Percentiles rank a stretch among this genome's conserved stretches.
Conservation (phyloP, 2,113 vertebrate genomes). For the Glaucomys volans region DNA sequence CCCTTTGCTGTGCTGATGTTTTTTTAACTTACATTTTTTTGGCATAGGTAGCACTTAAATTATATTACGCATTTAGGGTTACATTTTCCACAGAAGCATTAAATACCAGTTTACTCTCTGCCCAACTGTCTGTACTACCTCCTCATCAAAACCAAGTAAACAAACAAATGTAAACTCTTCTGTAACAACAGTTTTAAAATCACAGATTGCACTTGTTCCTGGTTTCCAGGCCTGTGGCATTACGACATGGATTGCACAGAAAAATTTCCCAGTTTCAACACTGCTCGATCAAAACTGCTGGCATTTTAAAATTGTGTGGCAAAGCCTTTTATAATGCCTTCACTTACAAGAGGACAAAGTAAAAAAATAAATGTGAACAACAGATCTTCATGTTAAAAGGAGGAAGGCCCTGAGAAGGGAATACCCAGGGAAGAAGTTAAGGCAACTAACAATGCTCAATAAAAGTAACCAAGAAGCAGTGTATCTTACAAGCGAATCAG, state of each 20-base stretch:
- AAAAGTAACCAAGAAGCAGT: constrained; percentile 63
- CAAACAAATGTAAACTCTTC: background rate
- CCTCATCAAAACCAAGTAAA: background rate
- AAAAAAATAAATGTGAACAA: constrained; percentile 64
- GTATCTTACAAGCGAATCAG: constrained; percentile 78
- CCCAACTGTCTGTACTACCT: background rate
- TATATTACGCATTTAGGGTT: constrained; percentile 59
- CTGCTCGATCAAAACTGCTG: constrained; percentile 69
- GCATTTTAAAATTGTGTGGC: background rate
- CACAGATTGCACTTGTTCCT: constrained; percentile 53
- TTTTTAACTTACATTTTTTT: constrained; percentile 19
- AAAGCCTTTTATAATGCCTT: constrained; percentile 48
- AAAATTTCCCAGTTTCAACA: constrained; percentile 59
- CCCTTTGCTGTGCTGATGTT: background rate
- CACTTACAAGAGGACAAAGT: constrained; percentile 35
- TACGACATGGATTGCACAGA: constrained; percentile 37
- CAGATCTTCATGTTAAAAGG: constrained; percentile 58
- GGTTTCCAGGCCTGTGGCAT: constrained; percentile 22
- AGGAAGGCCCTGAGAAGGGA: constrained; percentile 68
- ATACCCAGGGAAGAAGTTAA: constrained; percentile 79
- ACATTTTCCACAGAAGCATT: constrained; percentile 66
- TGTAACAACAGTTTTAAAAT: constrained; percentile 36
- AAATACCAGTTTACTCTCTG: constrained; percentile 1
- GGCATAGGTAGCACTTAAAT: background rate
- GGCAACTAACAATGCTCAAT: constrained; percentile 44